Conservation (phyloP, 2,797 vertebrate species). For the Epinephelus malabaricus region DNA sequence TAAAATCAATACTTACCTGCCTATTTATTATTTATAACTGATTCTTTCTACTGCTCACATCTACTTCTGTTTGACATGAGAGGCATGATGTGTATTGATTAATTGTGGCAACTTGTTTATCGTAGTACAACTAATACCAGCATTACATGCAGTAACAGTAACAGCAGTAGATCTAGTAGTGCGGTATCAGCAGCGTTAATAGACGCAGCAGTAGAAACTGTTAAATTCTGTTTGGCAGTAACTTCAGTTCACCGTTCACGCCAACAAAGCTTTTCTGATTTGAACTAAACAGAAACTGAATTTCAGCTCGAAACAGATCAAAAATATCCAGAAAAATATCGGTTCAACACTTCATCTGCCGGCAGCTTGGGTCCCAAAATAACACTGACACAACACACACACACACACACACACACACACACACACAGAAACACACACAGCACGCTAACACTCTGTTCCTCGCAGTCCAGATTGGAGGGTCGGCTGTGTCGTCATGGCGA, state of each 20-base stretch:
- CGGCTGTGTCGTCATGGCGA: slow-evolving; percentile 67
- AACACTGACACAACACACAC: slow-evolving; percentile 22
- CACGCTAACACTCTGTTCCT: slow-evolving; percentile 10
- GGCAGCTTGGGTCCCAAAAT: slow-evolving; percentile 39
- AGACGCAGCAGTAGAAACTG: background rate
- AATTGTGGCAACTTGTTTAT: too few species aligned
- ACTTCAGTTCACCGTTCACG: background rate
- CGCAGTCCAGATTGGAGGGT: slow-evolving; percentile 59
- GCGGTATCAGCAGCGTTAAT: background rate
- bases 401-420: slow-evolving; percentile 22
- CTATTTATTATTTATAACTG: too few species aligned
- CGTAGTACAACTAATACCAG: background rate
- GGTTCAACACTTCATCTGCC: background rate
- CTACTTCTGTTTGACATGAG: too few species aligned
- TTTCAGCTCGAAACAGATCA: background rate
- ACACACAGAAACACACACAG: slow-evolving; percentile 7
- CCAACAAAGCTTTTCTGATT: background rate
- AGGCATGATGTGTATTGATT: too few species aligned
- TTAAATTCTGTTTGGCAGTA: background rate
- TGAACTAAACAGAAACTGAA: background rate
- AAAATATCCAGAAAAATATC: slow-evolving; percentile 3
- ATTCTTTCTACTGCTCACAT: too few species aligned
- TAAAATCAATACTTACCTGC: too few species aligned
- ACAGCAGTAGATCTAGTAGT: background rate
- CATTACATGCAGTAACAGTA: background rate